phyloP scores from a whole-genome alignment of 1,140 invertebrate genomes.

The Papilio helenus region DNA sequence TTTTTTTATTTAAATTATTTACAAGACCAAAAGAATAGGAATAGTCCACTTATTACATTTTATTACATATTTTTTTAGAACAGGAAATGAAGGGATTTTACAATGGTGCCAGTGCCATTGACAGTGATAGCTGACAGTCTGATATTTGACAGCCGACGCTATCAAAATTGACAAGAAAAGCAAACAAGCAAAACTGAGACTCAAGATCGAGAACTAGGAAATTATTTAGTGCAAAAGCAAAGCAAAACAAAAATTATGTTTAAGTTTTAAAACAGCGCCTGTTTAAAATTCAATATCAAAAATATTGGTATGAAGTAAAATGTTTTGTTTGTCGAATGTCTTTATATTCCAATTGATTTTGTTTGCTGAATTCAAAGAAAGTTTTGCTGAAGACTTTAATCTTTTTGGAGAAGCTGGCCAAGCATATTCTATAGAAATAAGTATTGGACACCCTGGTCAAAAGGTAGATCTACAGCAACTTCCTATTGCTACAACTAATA shows the following conservation, averaged over 20 bases:
- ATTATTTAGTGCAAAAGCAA: background rate
- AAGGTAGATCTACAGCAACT: conserved; percentile 70
- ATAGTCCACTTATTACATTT: too few relatives aligned
- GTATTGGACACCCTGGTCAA: conserved; percentile 69
- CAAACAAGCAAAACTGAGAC: too few relatives aligned
- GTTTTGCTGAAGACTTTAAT: conserved; percentile 64
- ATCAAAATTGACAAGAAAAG: background rate
- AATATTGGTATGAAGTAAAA: conserved; percentile 13
- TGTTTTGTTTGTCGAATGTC: background rate
- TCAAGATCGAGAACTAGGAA: background rate
- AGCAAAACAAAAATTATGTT: background rate
- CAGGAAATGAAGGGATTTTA: too few relatives aligned
- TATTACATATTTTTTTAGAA: too few relatives aligned
- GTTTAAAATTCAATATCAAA: background rate
- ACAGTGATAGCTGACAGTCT: background rate
- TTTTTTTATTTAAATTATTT: too few relatives aligned
- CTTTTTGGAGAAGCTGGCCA: conserved; percentile 72
- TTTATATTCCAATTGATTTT: conserved; percentile 51
- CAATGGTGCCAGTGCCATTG: background rate
- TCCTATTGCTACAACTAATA: too few relatives aligned
- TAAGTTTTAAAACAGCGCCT: background rate
- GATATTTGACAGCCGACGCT: background rate
- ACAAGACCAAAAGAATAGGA: too few relatives aligned
- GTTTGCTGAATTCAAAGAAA: conserved; percentile 46
- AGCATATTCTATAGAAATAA: conserved; percentile 70